Evolutionary conservation across 2,888 invertebrate species (phyloP).

Genomic region (Calliscelio sp.): DNA sequence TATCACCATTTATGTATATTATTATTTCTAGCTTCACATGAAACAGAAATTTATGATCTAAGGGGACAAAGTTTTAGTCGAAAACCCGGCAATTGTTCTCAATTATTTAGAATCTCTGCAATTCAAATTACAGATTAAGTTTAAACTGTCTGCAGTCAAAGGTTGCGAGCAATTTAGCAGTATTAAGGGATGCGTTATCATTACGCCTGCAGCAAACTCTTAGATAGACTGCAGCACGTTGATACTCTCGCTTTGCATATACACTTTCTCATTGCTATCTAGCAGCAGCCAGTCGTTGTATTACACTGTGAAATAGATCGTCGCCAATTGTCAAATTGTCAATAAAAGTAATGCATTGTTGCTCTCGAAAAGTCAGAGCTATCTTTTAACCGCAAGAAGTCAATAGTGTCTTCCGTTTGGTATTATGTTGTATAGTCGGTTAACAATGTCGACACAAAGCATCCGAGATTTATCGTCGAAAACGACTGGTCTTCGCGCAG

Average conservation of each 20-base stretch:
- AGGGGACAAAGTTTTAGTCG: not conserved
- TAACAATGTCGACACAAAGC: conserved; percentile 55
- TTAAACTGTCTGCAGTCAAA: conserved; percentile 43
- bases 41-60: not conserved
- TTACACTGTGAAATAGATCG: conserved; percentile 16
- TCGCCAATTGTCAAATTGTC: conserved; percentile 34
- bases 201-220: conserved; percentile 74
- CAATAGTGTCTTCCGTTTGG: conserved; percentile 21
- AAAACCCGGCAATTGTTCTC: conserved; percentile 6
- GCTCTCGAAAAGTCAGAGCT: conserved; percentile 36
- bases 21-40: not conserved
- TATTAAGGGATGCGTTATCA: conserved; percentile 78
- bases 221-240: conserved; percentile 73
- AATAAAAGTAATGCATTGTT: conserved; percentile 38
- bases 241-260: conserved; percentile 72
- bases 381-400: conserved; percentile 16
- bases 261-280: conserved; percentile 33
- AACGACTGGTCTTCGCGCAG: conserved; percentile 66
- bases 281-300: not conserved
- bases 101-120: conserved; percentile 36
- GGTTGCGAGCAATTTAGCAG: conserved; percentile 44
- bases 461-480: conserved; percentile 78
- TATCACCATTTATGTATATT: too few species aligned
- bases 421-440: conserved; percentile 26
- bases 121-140: conserved; percentile 52